phyloP scores from a whole-genome alignment of 2,888 invertebrate species.

The Drosophila peninsularis region DNA sequence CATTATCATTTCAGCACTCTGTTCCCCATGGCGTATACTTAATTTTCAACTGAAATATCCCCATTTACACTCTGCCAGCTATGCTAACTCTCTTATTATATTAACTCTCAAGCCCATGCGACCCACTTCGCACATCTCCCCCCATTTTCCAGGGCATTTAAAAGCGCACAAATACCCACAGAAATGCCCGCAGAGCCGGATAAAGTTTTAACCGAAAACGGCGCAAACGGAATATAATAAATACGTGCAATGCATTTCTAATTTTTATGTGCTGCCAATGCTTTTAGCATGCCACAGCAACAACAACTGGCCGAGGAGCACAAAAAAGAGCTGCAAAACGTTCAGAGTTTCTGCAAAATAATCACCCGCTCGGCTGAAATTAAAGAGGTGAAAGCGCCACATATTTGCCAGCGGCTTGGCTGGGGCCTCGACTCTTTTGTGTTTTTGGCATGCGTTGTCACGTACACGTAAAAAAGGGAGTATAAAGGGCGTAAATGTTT shows the following conservation, averaged over 20 bases:
- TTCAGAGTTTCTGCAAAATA: conserved; percentile 61
- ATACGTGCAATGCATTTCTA: conserved; percentile 71
- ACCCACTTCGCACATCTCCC: background rate
- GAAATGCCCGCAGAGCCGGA: conserved; percentile 12
- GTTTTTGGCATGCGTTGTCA: conserved; percentile 75
- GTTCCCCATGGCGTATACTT: background rate
- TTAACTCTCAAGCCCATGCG: background rate
- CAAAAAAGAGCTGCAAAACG: conserved; percentile 36
- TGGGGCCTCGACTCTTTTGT: conserved; percentile 31
- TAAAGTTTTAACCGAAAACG: conserved; percentile 65
- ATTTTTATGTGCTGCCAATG: conserved; percentile 52
- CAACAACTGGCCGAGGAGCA: background rate
- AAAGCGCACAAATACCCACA: conserved; percentile 19
- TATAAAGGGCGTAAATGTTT: conserved; percentile 73
- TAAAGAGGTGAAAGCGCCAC: conserved; percentile 58
- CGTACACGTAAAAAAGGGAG: conserved; percentile 60
- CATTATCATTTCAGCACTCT: too few relatives aligned
- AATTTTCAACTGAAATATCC: background rate
- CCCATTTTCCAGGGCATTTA: conserved; percentile 14
- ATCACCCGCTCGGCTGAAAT: conserved; percentile 73
- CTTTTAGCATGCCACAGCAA: conserved; percentile 35
- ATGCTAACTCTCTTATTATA: background rate
- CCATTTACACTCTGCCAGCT: too few relatives aligned
- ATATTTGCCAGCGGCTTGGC: conserved; percentile 10
- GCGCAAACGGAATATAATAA: conserved; percentile 73